These are phyloP conservation scores for Pedionomus torquatus DNA, from an alignment of 2,113 vertebrate species.

Conservation along the genomic window DNA sequence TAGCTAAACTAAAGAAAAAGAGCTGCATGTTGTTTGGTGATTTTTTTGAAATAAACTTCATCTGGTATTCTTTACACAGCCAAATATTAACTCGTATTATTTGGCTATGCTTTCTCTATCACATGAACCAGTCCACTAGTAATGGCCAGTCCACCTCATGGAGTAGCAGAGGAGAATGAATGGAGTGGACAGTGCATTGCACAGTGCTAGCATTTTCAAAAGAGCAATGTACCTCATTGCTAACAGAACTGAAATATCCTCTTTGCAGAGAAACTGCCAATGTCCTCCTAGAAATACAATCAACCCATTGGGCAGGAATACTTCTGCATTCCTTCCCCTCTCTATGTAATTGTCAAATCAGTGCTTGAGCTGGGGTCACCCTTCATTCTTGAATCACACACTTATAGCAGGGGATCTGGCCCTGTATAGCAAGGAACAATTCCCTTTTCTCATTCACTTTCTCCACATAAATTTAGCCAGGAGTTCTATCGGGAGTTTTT, in stretches of 20 bases:
- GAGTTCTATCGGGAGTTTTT: not conserved
- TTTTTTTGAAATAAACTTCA: not conserved
- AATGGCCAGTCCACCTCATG: not conserved
- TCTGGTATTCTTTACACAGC: not conserved
- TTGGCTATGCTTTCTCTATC: not conserved
- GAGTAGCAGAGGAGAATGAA: not conserved
- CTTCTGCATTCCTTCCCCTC: not conserved
- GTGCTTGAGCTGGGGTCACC: not conserved
- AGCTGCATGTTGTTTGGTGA: not conserved
- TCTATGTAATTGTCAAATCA: not conserved
- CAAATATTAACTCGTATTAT: not conserved
- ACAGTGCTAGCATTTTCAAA: not conserved
- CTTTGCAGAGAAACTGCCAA: not conserved
- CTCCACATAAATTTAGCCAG: not conserved
- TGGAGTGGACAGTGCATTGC: not conserved
- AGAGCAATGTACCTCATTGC: not conserved
- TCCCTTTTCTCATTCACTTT: not conserved
- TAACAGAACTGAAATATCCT: not conserved
- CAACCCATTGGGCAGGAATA: not conserved
- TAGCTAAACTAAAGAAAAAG: not conserved
- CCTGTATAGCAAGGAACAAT: not conserved
- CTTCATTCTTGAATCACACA: not conserved
- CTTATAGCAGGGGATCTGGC: not conserved
- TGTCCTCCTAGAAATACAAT: not conserved
- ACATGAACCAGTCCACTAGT: not conserved